These are phyloP conservation scores for Peromyscus maniculatus DNA, from an alignment of 2,113 vertebrate genomes.

Conservation along the genomic window DNA sequence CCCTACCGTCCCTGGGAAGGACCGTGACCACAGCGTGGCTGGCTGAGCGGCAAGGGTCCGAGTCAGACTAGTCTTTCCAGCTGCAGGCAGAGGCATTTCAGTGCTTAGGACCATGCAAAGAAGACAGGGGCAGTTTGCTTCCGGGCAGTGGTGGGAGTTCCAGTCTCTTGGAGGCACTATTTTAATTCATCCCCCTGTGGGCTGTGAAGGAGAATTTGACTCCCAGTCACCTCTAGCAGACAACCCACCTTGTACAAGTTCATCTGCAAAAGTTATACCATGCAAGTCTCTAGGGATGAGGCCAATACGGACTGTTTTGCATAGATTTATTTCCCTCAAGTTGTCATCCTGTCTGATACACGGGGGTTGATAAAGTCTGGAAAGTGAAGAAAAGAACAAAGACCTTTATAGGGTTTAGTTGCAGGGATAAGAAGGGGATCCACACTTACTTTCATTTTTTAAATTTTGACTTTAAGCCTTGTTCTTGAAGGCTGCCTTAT, in stretches of 20 bases:
- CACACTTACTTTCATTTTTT: fast-evolving
- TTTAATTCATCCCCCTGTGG: fast-evolving
- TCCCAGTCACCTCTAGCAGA: fast-evolving
- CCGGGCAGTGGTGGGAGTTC: not conserved
- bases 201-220: fast-evolving
- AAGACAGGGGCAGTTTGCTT: not conserved
- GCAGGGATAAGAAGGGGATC: fast-evolving
- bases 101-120: fast-evolving
- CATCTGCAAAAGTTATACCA: fast-evolving
- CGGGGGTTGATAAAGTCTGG: not conserved
- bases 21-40: fast-evolving
- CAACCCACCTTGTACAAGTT: fast-evolving
- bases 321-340: not conserved
- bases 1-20: too few relatives aligned
- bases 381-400: not conserved
- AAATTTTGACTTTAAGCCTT: not conserved
- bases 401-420: not conserved
- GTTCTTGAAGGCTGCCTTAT: not conserved
- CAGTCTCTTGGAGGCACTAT: fast-evolving
- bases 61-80: not conserved
- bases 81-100: not conserved
- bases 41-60: not conserved
- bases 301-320: fast-evolving
- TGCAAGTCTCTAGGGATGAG: fast-evolving
- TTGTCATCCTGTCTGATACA: too few relatives aligned